Evolutionary conservation across 1,140 invertebrate species (phyloP).

Genomic region (Cotesia typhae): DNA sequence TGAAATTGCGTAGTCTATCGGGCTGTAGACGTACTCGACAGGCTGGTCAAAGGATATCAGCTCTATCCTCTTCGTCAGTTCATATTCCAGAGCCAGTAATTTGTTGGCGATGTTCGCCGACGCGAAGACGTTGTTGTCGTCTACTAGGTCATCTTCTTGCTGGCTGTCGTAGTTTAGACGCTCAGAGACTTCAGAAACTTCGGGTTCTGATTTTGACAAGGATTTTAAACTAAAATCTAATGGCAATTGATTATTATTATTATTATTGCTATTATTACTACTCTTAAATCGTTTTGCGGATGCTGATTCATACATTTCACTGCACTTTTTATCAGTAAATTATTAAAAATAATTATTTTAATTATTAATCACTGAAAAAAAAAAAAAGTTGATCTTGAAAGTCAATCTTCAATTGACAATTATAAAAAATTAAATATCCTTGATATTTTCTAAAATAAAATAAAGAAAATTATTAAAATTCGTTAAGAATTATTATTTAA

Average conservation of each 20-base stretch:
- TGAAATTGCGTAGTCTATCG: slow-evolving; percentile 81
- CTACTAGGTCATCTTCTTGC: neutral
- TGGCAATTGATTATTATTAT: slow-evolving; percentile 18
- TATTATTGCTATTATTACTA: too few relatives aligned
- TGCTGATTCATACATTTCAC: too few relatives aligned
- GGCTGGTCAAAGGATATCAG: slow-evolving; percentile 62
- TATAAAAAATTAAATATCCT: too few relatives aligned
- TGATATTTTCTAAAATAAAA: too few relatives aligned
- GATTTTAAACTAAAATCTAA: slow-evolving; percentile 24
- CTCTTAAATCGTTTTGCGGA: too few relatives aligned
- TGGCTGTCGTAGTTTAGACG: neutral
- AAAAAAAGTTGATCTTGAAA: too few relatives aligned
- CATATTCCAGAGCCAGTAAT: slow-evolving; percentile 56
- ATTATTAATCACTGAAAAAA: too few relatives aligned
- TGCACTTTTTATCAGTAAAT: too few relatives aligned
- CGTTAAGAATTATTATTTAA: too few relatives aligned
- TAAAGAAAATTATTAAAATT: too few relatives aligned
- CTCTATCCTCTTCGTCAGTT: slow-evolving; percentile 34
- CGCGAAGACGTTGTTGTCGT: slow-evolving; percentile 4
- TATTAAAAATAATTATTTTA: too few relatives aligned
- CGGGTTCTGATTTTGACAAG: neutral
- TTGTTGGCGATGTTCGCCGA: slow-evolving; percentile 45
- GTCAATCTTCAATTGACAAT: too few relatives aligned
- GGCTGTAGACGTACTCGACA: slow-evolving; percentile 81
- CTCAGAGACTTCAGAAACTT: neutral